Percentiles rank a stretch among this genome's conserved stretches.
These are phyloP conservation scores for Loris lydekkerianus DNA, from an alignment of 2,797 vertebrate species.

Conservation along the genomic window DNA sequence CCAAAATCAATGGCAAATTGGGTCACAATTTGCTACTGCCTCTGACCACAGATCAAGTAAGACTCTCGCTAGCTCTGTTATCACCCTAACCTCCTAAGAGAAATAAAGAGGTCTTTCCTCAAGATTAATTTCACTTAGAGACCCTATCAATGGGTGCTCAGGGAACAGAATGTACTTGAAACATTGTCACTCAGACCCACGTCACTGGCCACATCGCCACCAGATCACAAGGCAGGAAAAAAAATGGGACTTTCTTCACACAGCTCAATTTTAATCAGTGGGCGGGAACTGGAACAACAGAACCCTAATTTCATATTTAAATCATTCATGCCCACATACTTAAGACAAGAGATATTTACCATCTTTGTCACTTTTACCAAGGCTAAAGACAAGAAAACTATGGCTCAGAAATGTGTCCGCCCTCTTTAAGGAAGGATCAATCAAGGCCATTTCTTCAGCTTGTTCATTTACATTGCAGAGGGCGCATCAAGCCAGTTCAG, in stretches of 20 bases:
- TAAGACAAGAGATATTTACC: background rate
- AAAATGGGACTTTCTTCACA: background rate
- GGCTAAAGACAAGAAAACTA: background rate
- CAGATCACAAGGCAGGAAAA: background rate
- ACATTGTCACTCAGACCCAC: background rate
- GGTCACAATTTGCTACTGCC: constrained; percentile 51
- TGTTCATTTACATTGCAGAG: constrained; percentile 81
- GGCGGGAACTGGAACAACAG: background rate
- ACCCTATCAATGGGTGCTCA: background rate
- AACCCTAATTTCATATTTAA: background rate
- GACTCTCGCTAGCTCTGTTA: constrained; percentile 2
- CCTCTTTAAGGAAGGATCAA: constrained; percentile 69
- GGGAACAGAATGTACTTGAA: background rate
- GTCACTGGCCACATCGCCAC: background rate
- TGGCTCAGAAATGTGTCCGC: background rate
- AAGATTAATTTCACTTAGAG: constrained; percentile 66
- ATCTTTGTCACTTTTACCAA: constrained; percentile 25
- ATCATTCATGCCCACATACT: background rate
- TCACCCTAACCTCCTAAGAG: constrained; percentile 28
- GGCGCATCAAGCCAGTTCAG: constrained; percentile 73
- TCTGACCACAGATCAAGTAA: constrained; percentile 66
- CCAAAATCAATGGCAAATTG: constrained; percentile 51
- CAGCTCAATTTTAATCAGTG: background rate
- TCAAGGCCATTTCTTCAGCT: constrained; percentile 59
- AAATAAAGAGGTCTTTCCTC: constrained; percentile 72